Evolutionary conservation across 2,797 vertebrate genomes (phyloP), one percentile per base, ranked within the genome.

Genomic region (Crax fasciolata): DNA sequence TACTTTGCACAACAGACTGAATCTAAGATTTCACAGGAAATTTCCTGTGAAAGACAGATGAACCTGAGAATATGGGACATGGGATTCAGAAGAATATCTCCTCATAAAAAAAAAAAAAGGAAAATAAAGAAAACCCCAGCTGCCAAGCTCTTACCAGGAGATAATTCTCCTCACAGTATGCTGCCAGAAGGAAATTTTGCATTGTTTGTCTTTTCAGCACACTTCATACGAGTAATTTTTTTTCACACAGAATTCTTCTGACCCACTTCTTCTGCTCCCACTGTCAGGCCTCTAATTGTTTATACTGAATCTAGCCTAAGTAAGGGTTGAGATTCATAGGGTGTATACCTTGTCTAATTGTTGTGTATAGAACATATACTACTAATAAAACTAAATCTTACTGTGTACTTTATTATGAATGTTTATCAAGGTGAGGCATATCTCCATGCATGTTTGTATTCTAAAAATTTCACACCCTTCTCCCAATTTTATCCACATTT

Each of bases 221-320:
- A 25, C 28, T 87, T 76, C 59, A 59, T 28, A 77, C 14, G 11
- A 70, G 43, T 7, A 67, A 14, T 39, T 32, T 72, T 68, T 90
- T 59, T 68, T 35, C 39, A 38, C 6, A 9, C 11, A 84, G 55
- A 93, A 78, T 12, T 76, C 43, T 23, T 18, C 17, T 72, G 62
- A 79, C 73, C 23, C 11, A n/a, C n/a, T n/a, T n/a, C 16, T 65
- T 70, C 55, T 88, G 27, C 21, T 94, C 44, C 35, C 20, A 46
- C 27, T 72, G 59, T 59, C 82, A 91, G 20, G 16, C 12, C 92
- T 73, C 82, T 81, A 81, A 89, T 39, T 77, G 41, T 85, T 89
- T 87, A 20, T 62, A 59, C 66, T 39, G 70, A 87, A 95, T 81
- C 11, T 5, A n/a, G 41, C 20, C 38, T 94, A 91, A 96, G 94